phyloP scores from a whole-genome alignment of 2,113 vertebrate genomes.

The Thymallus thymallus region DNA sequence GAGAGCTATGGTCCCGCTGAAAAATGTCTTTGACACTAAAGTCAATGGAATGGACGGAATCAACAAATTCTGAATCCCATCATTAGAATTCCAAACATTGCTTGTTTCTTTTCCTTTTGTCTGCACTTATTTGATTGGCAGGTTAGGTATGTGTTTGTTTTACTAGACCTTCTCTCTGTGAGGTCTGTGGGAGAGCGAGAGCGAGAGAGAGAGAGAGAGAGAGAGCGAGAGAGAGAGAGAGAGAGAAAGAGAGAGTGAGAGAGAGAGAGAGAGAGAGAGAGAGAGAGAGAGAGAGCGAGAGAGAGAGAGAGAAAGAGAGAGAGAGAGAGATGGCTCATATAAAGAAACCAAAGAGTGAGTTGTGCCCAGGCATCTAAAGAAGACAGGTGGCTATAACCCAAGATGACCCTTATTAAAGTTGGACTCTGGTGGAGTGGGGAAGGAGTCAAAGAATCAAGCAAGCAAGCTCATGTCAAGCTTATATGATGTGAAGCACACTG shows the following conservation, averaged over 20 bases:
- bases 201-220: not conserved
- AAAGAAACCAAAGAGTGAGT: not conserved
- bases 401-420: not conserved
- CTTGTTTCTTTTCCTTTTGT: conserved; percentile 18
- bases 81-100: conserved; percentile 32
- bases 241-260: not conserved
- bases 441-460: too few species aligned
- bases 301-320: not conserved
- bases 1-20: conserved; percentile 21
- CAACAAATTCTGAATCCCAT: conserved; percentile 5
- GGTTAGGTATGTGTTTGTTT: conserved; percentile 25
- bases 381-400: not conserved
- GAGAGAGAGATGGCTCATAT: not conserved
- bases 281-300: not conserved
- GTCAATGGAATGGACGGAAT: conserved; percentile 15
- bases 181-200: not conserved
- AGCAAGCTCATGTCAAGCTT: too few species aligned
- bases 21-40: conserved; percentile 32
- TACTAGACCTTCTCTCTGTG: conserved; percentile 8
- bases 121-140: conserved; percentile 39
- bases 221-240: not conserved
- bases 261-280: not conserved
- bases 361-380: not conserved
- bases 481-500: not conserved
- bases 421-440: not conserved